These are phyloP conservation scores for Campopleginae sp. DNA, from an alignment of 2,888 invertebrate genomes.

Conservation along the genomic window DNA sequence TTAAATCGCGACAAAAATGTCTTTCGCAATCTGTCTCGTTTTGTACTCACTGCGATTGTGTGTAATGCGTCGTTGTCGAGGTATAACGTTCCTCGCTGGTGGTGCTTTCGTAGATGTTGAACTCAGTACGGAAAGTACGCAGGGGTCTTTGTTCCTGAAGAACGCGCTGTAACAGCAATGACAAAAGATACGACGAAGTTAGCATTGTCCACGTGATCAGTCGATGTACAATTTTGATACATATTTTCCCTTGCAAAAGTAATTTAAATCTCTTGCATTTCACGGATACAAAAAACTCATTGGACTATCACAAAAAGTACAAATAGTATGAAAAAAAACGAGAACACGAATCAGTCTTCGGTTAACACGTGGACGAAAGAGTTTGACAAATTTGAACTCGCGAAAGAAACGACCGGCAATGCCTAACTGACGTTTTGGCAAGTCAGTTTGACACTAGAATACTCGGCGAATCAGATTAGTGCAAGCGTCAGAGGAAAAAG, in stretches of 20 bases:
- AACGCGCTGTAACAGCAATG: constrained; percentile 81
- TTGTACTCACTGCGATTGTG: constrained; percentile 87
- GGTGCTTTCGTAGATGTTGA: constrained; percentile 90
- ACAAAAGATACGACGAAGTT: constrained; percentile 76
- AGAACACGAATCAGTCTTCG: not conserved
- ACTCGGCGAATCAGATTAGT: constrained; percentile 16
- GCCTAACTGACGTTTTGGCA: constrained; percentile 39
- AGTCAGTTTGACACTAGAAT: constrained; percentile 31
- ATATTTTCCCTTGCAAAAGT: not conserved
- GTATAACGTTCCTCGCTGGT: constrained; percentile 87
- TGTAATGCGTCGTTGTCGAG: constrained; percentile 88
- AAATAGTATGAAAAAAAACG: constrained; percentile 1
- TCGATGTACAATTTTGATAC: not conserved
- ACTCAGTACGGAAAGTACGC: constrained; percentile 93
- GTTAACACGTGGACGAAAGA: not conserved
- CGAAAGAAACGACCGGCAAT: constrained; percentile 10
- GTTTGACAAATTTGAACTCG: not conserved
- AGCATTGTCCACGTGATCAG: constrained; percentile 70
- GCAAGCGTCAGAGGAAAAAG: constrained; percentile 49
- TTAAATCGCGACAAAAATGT: not conserved
- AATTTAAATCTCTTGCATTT: not conserved
- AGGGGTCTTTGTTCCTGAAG: constrained; percentile 86
- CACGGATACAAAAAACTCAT: not conserved
- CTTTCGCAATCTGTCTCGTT: not conserved
- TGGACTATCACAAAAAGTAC: not conserved